These are phyloP conservation scores for Chamaea fasciata DNA, from an alignment of 2,113 vertebrate species.

Conservation along the genomic window DNA sequence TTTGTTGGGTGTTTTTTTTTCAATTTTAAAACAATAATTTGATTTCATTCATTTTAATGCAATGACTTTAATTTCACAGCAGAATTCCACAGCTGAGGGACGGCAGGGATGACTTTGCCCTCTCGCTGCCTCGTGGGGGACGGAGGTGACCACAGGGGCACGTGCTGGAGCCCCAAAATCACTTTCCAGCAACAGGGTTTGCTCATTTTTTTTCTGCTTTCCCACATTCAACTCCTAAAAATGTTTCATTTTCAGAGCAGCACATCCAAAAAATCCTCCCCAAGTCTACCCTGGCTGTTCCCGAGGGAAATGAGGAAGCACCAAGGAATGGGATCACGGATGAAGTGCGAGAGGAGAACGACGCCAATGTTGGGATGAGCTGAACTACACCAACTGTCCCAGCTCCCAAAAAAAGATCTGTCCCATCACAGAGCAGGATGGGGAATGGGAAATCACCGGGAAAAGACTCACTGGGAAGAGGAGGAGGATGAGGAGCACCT, in stretches of 20 bases:
- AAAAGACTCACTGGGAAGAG: background rate
- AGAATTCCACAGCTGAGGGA: background rate
- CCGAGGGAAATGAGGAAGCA: background rate
- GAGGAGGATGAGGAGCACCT: background rate
- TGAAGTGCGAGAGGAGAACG: background rate
- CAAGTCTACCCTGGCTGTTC: background rate
- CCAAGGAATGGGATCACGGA: background rate
- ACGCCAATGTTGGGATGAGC: rapidly evolving
- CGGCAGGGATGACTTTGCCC: background rate
- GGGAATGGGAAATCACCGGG: background rate
- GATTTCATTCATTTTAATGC: too few species aligned
- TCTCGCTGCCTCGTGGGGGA: rapidly evolving
- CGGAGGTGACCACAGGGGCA: rapidly evolving
- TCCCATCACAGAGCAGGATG: rapidly evolving
- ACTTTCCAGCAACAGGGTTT: background rate
- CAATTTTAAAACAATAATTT: too few species aligned
- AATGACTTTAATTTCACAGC: too few species aligned
- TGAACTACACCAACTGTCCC: background rate
- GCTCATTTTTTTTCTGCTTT: background rate
- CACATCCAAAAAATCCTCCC: background rate
- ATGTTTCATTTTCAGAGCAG: background rate
- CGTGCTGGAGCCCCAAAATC: background rate
- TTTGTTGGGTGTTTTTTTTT: too few species aligned
- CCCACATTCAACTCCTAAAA: too few species aligned
- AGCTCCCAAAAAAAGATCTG: background rate